These are phyloP conservation scores for Eupleurogrammus muticus DNA, from an alignment of 2,797 vertebrate genomes.

Conservation along the genomic window DNA sequence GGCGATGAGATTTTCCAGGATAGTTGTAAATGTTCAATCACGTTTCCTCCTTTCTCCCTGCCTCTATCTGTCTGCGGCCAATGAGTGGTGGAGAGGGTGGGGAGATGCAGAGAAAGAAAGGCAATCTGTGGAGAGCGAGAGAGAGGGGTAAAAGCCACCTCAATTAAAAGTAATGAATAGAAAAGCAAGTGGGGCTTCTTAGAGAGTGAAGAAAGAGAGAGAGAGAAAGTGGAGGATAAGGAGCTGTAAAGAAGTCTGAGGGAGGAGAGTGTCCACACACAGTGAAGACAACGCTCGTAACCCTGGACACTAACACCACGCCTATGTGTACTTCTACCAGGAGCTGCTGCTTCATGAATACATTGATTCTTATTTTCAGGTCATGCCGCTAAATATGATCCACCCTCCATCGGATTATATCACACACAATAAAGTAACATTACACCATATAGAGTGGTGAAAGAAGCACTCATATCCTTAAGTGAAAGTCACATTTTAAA, in stretches of 20 bases:
- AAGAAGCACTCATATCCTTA: too few species aligned
- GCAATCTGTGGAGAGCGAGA: background rate
- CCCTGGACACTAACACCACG: constrained; percentile 34
- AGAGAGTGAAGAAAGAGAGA: constrained; percentile 10
- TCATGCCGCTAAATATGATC: too few species aligned
- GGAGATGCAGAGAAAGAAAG: background rate
- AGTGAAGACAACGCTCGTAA: constrained; percentile 48
- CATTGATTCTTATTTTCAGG: background rate
- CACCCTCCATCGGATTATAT: too few species aligned
- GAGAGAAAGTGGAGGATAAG: background rate
- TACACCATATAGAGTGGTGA: too few species aligned
- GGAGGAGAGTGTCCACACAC: constrained; percentile 36
- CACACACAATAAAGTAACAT: too few species aligned
- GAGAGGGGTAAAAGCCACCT: background rate
- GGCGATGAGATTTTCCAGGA: constrained; percentile 75
- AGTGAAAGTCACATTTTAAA: too few species aligned
- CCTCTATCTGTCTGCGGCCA: constrained; percentile 25
- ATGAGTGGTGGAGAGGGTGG: constrained; percentile 13
- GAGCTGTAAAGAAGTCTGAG: constrained; percentile 14
- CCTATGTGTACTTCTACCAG: background rate
- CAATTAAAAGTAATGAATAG: constrained; percentile 36
- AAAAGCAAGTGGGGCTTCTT: constrained; percentile 6
- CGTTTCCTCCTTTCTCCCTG: constrained; percentile 55
- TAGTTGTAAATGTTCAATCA: constrained; percentile 79
- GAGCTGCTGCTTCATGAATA: background rate